Base-by-base conservation (phyloP, 2,888 invertebrate species). In the Drosophila melanosoma region DNA sequence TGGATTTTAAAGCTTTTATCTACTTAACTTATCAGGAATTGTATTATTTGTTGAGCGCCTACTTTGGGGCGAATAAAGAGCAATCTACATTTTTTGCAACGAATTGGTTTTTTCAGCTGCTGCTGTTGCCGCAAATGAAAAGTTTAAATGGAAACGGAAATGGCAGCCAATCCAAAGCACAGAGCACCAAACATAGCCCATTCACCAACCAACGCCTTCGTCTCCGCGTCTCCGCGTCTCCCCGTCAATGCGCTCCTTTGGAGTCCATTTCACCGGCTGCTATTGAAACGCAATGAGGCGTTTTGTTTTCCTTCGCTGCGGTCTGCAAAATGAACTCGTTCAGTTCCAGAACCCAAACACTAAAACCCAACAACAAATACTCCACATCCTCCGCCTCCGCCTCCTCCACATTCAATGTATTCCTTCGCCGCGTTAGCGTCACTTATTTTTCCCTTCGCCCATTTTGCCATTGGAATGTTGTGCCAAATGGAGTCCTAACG, bases 201-300 rank as follows among this genome's bases (percentile, higher is more conserved):
- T 7, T 5, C 11, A 29, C n/a, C 29, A 11, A n/a, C 52, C 17
- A n/a, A 20, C 45, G 36, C n/a, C 48, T 32, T 35, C 20, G 10
- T 17, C 57, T 17, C 17, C 11, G 0, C 8, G 4, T 26, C 10
- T 26, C 10, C 8, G 0, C 8, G 4, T 26, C 10, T 26, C 10
- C 8, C 26, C 15, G 17, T 33, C 12, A 8, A 4, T n/a, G 10
- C 12, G 3, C 11, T 5, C 56, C 56, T 49, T 77, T 66, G 54
- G 70, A 65, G 79, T 65, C 63, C 74, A 74, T 65, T 23, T 45
- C 45, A 45, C 15, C 74, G 67, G 54, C 66, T 72, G 79, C 73
- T 76, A 79, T 79, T 79, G 79, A 76, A 79, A 79, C 63, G 79
- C 79, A 76, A 67, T 79, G 79, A 79, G 69, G 64, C 79, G 69